Conservation (phyloP, 2,888 invertebrate genomes). For the Leistus spinibarbis region DNA sequence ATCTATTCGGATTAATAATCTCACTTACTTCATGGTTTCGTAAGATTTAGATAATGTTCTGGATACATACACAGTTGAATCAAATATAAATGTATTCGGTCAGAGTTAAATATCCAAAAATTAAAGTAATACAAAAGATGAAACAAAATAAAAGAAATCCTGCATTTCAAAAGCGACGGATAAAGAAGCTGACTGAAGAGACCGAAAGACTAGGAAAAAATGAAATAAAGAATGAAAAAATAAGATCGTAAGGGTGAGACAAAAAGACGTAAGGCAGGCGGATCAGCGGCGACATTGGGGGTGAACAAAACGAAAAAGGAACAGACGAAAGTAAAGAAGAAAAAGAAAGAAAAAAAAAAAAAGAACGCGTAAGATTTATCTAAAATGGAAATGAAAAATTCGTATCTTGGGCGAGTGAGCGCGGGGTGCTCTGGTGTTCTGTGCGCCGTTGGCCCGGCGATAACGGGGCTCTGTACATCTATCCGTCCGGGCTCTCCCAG, state of each 20-base stretch:
- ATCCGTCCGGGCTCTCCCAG: not conserved
- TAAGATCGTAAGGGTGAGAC: not conserved
- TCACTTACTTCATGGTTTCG: no score
- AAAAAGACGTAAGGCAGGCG: not conserved
- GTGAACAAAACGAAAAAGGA: constrained; percentile 34
- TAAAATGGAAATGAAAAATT: constrained; percentile 41
- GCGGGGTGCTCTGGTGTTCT: constrained; percentile 12
- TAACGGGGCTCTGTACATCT: not conserved
- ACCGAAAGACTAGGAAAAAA: not conserved
- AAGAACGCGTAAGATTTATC: constrained; percentile 42
- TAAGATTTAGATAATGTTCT: no score
- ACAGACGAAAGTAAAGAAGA: constrained; percentile 31
- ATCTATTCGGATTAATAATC: no score
- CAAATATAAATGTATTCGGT: no score
- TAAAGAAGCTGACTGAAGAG: not conserved
- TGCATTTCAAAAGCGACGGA: constrained; percentile 5
- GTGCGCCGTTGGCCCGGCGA: not conserved
- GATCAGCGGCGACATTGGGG: constrained; percentile 16
- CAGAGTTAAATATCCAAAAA: no score
- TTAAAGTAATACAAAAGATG: no score
- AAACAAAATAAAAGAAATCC: no score
- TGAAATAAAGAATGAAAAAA: not conserved
- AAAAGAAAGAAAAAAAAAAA: no score
- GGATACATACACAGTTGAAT: no score
- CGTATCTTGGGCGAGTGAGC: constrained; percentile 19